phyloP scores from a whole-genome alignment of 2,797 vertebrate genomes.

The Melanotaenia maccullochi region DNA sequence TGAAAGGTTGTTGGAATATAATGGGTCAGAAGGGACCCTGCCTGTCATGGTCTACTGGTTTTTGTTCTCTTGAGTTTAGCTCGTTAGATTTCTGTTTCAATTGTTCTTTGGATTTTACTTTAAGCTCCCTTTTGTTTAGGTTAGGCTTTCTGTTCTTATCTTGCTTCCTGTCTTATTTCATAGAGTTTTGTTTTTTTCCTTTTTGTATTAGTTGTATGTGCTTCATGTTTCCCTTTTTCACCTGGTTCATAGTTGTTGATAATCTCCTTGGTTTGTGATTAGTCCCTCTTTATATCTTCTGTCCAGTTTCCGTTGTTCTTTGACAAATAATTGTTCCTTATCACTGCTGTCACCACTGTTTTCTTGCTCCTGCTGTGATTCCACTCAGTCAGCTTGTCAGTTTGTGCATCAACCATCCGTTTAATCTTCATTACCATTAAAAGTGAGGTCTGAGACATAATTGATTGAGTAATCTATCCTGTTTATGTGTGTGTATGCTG shows the following conservation, averaged over 20 bases:
- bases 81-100: background rate
- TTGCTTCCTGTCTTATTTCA: background rate
- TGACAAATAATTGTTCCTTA: background rate
- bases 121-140: background rate
- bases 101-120: background rate
- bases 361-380: background rate
- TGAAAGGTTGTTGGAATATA: background rate
- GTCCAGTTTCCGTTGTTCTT: background rate
- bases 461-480: conserved; percentile 8
- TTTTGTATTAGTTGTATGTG: background rate
- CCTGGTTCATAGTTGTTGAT: background rate
- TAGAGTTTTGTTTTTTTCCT: background rate
- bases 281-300: background rate
- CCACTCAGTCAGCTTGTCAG: background rate
- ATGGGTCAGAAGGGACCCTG: background rate
- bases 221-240: background rate
- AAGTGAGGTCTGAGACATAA: background rate
- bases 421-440: background rate
- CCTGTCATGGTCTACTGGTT: background rate
- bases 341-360: background rate
- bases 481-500: background rate
- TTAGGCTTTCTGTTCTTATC: background rate
- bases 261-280: background rate
- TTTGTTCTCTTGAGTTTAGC: background rate
- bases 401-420: background rate